Evolutionary conservation across 2,888 invertebrate genomes (phyloP).

Genomic region (Cylindroiulus punctatus): DNA sequence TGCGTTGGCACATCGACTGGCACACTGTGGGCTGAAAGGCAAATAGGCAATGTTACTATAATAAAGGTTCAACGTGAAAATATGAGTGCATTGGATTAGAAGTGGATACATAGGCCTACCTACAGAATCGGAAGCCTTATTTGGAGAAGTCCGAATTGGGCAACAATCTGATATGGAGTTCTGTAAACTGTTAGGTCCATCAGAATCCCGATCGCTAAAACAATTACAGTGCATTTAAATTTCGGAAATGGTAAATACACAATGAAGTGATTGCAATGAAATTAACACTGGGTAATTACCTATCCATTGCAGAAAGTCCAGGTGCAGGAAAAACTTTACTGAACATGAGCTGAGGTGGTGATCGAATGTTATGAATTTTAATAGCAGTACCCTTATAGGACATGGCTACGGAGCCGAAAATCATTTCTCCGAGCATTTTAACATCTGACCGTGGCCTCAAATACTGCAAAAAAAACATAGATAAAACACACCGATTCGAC

Average conservation of each 20-base stretch:
- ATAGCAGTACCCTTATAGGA: constrained; percentile 86
- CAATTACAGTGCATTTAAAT: too few species aligned
- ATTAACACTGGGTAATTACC: not conserved
- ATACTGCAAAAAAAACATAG: constrained; percentile 59
- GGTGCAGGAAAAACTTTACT: constrained; percentile 67
- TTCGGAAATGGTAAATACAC: too few species aligned
- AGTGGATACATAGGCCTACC: not conserved
- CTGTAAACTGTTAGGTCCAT: constrained; percentile 59
- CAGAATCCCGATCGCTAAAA: constrained; percentile 58
- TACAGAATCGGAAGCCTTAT: not conserved
- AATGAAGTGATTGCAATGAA: not conserved
- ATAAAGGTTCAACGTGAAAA: not conserved
- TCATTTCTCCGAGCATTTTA: constrained; percentile 85
- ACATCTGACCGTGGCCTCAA: constrained; percentile 73
- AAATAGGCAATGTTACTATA: not conserved
- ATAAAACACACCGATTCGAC: not conserved
- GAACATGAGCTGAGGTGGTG: constrained; percentile 67
- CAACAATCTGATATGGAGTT: constrained; percentile 56
- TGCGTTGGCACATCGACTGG: constrained; percentile 65
- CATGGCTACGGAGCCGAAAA: constrained; percentile 91
- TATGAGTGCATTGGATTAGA: not conserved
- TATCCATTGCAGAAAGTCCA: constrained; percentile 27
- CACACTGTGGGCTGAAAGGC: constrained; percentile 64
- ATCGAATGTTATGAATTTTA: constrained; percentile 79
- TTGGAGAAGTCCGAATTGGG: constrained; percentile 41